A percentile compares a stretch with the other conserved stretches of the same genome.
Evolutionary conservation across 2,113 vertebrate genomes (phyloP).

Genomic region (Carollia perspicillata): DNA sequence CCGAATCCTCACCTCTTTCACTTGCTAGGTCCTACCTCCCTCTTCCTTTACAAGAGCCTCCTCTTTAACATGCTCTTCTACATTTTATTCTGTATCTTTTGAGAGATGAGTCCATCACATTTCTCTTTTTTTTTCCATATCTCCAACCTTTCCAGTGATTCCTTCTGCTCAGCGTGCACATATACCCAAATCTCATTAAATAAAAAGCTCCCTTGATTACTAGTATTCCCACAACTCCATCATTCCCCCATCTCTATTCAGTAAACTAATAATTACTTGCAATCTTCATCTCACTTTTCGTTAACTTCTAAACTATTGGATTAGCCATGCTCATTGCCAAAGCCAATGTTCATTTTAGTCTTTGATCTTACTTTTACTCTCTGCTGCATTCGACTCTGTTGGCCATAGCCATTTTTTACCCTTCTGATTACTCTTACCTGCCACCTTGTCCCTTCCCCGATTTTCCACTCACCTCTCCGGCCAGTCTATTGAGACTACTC

Average conservation of each 20-base stretch:
- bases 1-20: not conserved
- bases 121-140: not conserved
- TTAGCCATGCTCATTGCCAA: not conserved
- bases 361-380: not conserved
- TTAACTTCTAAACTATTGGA: not conserved
- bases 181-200: not conserved
- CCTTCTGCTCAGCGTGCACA: not conserved
- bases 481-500: not conserved
- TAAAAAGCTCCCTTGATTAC: not conserved
- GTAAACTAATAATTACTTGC: not conserved
- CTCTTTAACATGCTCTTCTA: not conserved
- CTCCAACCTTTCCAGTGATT: not conserved
- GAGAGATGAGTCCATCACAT: not conserved
- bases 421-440: not conserved
- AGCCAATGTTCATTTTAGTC: not conserved
- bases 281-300: not conserved
- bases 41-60: not conserved
- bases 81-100: not conserved
- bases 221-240: not conserved
- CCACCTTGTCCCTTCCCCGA: not conserved
- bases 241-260: not conserved
- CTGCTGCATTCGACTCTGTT: not conserved
- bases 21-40: not conserved
- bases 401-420: not conserved
- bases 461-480: not conserved